phyloP scores from a whole-genome alignment of 2,888 invertebrate species.

The Nomada ferruginata region DNA sequence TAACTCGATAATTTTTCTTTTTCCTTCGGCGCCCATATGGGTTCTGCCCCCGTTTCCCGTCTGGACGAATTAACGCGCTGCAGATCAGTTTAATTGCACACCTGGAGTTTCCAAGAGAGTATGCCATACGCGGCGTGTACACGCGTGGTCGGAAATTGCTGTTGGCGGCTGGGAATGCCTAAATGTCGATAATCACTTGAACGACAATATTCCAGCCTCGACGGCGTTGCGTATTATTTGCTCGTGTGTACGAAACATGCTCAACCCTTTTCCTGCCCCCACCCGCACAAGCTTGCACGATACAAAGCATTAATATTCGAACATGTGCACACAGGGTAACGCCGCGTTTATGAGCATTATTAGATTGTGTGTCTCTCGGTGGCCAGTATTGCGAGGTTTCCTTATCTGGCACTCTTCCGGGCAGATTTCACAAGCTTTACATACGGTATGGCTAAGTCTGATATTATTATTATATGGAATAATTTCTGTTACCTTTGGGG shows the following conservation, averaged over 20 bases:
- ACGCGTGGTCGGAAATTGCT: conserved; percentile 63
- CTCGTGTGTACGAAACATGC: conserved; percentile 29
- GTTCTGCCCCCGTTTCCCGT: not conserved
- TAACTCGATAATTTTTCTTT: not conserved
- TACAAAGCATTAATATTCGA: conserved; percentile 63
- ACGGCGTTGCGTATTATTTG: conserved; percentile 51
- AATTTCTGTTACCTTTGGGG: not conserved
- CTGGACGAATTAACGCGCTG: conserved; percentile 38
- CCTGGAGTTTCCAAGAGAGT: conserved; percentile 39
- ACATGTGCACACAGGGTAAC: conserved; percentile 30
- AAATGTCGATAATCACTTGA: conserved; percentile 72
- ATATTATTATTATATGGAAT: not conserved
- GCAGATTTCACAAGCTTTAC: conserved; percentile 14
- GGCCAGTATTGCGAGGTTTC: conserved; percentile 56
- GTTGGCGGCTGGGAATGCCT: conserved; percentile 64
- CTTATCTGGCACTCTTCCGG: conserved; percentile 43
- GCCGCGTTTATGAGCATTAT: conserved; percentile 63
- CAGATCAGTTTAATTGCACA: conserved; percentile 60
- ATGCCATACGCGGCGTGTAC: conserved; percentile 16
- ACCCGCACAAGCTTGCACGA: not conserved
- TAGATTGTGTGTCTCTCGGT: conserved; percentile 53
- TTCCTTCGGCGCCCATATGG: not conserved
- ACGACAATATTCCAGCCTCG: conserved; percentile 54
- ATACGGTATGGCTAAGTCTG: not conserved
- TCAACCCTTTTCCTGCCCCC: not conserved